phyloP scores from a whole-genome alignment of 1,140 invertebrate genomes.

The Leptinotarsa lineolata region DNA sequence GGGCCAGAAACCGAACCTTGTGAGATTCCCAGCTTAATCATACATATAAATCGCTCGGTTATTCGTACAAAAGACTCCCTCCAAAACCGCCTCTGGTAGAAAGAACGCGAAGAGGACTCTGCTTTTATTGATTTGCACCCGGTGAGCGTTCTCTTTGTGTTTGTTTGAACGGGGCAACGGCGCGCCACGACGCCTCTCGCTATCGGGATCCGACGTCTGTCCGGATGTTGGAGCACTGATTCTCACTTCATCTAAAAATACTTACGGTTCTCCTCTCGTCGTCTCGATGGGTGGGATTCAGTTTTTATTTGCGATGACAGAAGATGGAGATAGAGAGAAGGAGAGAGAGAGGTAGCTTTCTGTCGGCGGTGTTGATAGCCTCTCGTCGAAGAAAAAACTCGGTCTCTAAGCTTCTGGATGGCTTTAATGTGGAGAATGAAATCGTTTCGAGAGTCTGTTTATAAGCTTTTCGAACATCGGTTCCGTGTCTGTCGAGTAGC shows the following conservation, averaged over 20 bases:
- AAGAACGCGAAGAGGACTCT: not conserved
- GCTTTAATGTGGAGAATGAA: not conserved
- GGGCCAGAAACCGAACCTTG: too few relatives aligned
- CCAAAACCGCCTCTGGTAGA: too few relatives aligned
- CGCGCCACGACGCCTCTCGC: not conserved
- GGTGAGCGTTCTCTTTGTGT: not conserved
- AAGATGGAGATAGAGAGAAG: not conserved
- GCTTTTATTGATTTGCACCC: slow-evolving; percentile 3
- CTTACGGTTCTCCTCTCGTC: not conserved
- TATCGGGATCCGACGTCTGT: slow-evolving; percentile 1
- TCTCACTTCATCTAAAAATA: slow-evolving; percentile 20
- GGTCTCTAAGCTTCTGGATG: slow-evolving; percentile 2
- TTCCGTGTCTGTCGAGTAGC: too few relatives aligned
- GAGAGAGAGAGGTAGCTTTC: not conserved
- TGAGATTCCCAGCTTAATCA: too few relatives aligned
- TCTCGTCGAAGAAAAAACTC: slow-evolving; percentile 12
- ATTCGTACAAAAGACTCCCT: too few relatives aligned
- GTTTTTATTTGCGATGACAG: slow-evolving; percentile 10
- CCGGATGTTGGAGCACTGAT: slow-evolving; percentile 2
- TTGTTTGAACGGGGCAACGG: not conserved
- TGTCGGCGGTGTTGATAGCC: slow-evolving; percentile 6
- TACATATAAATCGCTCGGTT: too few relatives aligned
- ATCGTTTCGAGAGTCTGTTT: too few relatives aligned
- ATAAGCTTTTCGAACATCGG: too few relatives aligned
- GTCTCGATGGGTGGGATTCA: slow-evolving; percentile 3